These are phyloP conservation scores for Pseudomyrmex dendroicus DNA, from an alignment of 1,140 invertebrate species.

Conservation along the genomic window DNA sequence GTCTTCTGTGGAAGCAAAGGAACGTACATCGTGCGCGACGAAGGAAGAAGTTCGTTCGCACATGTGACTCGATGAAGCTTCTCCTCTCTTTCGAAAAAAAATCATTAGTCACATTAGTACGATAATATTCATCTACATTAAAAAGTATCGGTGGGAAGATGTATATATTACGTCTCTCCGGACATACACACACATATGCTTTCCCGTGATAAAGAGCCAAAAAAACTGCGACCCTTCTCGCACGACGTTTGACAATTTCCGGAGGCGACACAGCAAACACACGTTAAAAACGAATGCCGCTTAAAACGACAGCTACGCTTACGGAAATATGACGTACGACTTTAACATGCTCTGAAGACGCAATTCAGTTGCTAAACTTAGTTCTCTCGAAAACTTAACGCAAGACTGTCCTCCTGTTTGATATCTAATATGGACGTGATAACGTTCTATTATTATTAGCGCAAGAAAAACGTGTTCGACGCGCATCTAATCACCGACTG, in stretches of 20 bases:
- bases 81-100: no score
- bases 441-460: not conserved
- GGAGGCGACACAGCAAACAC: slow-evolving; percentile 59
- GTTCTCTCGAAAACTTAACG: slow-evolving; percentile 11
- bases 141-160: not conserved
- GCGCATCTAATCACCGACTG: not conserved
- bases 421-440: not conserved
- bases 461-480: not conserved
- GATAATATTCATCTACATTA: not conserved
- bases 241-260: slow-evolving; percentile 72
- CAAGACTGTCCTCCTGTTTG: slow-evolving; percentile 1
- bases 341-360: slow-evolving; percentile 55
- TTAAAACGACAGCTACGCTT: slow-evolving; percentile 66
- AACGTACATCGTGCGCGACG: not conserved
- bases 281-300: slow-evolving; percentile 73
- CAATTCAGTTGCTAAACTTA: slow-evolving; percentile 64
- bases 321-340: slow-evolving; percentile 78
- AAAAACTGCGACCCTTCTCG: slow-evolving; percentile 46
- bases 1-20: not conserved
- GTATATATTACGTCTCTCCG: slow-evolving; percentile 20
- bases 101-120: not conserved
- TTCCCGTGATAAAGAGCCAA: slow-evolving; percentile 51
- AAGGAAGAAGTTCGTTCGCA: not conserved
- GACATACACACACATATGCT: not conserved
- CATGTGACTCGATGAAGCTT: no score